These are phyloP conservation scores for Agonopterix heracliana DNA, from an alignment of 2,888 invertebrate genomes.

Conservation along the genomic window DNA sequence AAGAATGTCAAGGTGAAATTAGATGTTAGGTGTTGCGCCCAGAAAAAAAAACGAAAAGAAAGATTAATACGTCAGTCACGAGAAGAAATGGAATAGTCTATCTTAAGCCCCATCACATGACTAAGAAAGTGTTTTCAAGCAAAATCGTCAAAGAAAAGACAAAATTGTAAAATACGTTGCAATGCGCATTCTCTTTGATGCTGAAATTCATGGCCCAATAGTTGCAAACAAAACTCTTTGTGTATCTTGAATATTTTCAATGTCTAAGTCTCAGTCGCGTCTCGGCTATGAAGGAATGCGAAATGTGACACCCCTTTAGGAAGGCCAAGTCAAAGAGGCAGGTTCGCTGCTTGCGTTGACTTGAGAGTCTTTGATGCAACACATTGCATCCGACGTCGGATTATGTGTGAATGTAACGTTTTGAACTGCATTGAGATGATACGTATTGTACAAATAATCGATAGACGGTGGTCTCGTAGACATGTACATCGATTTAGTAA, in stretches of 20 bases:
- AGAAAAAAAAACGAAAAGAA: too few species aligned
- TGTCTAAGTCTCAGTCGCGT: constrained; percentile 33
- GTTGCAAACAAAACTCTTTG: constrained; percentile 29
- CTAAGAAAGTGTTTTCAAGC: background rate
- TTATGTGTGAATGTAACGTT: constrained; percentile 40
- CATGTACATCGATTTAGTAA: too few species aligned
- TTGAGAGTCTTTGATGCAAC: constrained; percentile 46
- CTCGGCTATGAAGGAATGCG: constrained; percentile 35
- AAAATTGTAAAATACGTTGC: constrained; percentile 9
- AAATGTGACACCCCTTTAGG: constrained; percentile 47
- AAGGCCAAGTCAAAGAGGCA: constrained; percentile 44
- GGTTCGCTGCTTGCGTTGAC: constrained; percentile 47
- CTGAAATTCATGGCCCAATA: constrained; percentile 21
- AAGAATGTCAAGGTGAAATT: too few species aligned
- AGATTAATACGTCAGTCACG: too few species aligned
- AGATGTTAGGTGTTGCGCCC: too few species aligned
- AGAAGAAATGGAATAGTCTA: too few species aligned
- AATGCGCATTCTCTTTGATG: constrained; percentile 16
- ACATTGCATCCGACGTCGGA: constrained; percentile 34
- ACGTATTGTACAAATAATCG: too few species aligned
- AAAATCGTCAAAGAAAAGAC: background rate
- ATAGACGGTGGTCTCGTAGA: too few species aligned
- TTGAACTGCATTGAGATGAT: constrained; percentile 12
- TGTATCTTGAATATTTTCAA: constrained; percentile 33
- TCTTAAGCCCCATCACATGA: background rate